Conservation (phyloP, 2,797 vertebrate species). For the Botia kubotai region DNA sequence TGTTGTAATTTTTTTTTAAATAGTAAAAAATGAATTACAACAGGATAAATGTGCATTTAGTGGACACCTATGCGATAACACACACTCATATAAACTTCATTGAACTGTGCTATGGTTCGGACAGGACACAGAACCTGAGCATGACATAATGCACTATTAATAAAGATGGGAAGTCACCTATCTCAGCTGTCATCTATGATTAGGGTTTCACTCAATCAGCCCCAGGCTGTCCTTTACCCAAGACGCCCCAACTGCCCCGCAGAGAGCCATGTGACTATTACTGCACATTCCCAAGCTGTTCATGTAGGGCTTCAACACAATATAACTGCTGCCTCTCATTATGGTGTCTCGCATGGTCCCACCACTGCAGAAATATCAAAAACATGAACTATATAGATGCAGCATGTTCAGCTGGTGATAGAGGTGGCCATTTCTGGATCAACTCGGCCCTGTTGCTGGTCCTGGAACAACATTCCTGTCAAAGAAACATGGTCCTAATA, state of each 20-base stretch:
- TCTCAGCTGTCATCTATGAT: constrained; percentile 57
- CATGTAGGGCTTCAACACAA: background rate
- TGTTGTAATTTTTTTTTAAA: too few relatives aligned
- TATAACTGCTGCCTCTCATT: background rate
- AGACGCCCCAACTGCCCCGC: constrained; percentile 17
- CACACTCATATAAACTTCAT: too few relatives aligned
- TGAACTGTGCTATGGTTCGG: background rate
- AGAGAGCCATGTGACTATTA: constrained; percentile 31
- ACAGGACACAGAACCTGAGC: background rate
- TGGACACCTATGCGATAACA: background rate
- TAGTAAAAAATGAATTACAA: too few relatives aligned
- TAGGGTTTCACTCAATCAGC: constrained; percentile 60
- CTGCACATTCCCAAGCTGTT: constrained; percentile 42
- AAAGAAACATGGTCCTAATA: too few relatives aligned
- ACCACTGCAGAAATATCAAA: background rate
- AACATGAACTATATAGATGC: too few relatives aligned
- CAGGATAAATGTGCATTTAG: too few relatives aligned
- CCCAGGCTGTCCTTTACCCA: background rate
- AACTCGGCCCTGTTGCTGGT: too few relatives aligned
- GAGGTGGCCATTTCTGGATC: background rate
- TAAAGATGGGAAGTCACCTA: constrained; percentile 58
- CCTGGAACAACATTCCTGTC: too few relatives aligned
- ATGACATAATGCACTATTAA: constrained; percentile 28
- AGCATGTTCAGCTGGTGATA: background rate
- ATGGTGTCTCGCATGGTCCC: background rate